Conservation (phyloP, 2,888 invertebrate genomes). For the Tetheella fluctuosa region DNA sequence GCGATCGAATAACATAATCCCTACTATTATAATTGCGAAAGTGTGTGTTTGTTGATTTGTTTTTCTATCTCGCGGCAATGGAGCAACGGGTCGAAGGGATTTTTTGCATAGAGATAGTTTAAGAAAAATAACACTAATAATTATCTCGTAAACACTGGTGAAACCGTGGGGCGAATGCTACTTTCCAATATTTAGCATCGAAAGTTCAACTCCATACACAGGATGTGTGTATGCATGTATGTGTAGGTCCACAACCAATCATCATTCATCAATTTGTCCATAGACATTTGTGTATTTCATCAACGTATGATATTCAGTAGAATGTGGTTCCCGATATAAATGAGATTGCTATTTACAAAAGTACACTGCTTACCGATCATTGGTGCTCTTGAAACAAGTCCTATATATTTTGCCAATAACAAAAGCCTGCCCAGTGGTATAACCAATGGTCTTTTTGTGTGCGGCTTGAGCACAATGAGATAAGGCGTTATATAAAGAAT, state of each 20-base stretch:
- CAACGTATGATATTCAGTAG: slow-evolving; percentile 9
- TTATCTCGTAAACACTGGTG: too few species aligned
- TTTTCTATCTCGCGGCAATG: too few species aligned
- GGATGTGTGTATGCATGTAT: too few species aligned
- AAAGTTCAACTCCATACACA: too few species aligned
- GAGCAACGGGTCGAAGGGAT: too few species aligned
- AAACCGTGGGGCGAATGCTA: too few species aligned
- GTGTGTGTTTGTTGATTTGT: too few species aligned
- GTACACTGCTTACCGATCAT: slow-evolving; percentile 27
- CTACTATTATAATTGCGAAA: too few species aligned
- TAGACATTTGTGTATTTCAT: background rate
- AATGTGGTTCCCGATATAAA: slow-evolving; percentile 16
- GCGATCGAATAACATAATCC: too few species aligned
- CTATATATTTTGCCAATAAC: slow-evolving; percentile 45
- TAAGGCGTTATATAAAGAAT: slow-evolving; percentile 59
- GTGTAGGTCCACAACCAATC: background rate
- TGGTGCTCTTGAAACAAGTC: slow-evolving; percentile 33
- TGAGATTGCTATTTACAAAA: slow-evolving; percentile 35
- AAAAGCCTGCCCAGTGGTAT: slow-evolving; percentile 48
- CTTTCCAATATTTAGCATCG: too few species aligned
- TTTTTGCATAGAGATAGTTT: too few species aligned
- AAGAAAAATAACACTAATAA: too few species aligned
- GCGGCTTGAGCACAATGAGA: slow-evolving; percentile 53
- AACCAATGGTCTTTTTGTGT: slow-evolving; percentile 42
- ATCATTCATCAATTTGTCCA: background rate